phyloP scores from a whole-genome alignment of 37 sponge, comb jelly and placozoan species.

The Bolinopsis microptera region DNA sequence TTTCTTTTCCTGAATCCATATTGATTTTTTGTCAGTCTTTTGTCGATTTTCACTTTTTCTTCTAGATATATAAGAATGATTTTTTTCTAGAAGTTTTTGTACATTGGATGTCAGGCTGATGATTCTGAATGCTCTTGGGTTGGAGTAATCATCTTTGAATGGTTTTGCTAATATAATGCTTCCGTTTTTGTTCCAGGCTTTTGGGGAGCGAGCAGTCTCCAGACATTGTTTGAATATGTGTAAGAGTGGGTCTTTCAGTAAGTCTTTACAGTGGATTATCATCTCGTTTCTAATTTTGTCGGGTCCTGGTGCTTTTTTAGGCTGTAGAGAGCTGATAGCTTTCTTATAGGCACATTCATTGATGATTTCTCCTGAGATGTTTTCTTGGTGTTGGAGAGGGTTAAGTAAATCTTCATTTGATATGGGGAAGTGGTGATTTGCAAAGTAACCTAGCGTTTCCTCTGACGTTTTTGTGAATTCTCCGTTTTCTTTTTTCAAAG shows the following conservation, averaged over 20 bases:
- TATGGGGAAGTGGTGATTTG: not conserved
- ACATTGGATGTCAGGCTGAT: not conserved
- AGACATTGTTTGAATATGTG: not conserved
- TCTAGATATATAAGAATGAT: not conserved
- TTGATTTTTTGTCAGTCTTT: slow-evolving; percentile 13
- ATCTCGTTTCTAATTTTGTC: not conserved
- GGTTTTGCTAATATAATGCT: not conserved
- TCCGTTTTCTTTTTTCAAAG: not conserved
- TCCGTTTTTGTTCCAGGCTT: not conserved
- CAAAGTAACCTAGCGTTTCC: not conserved
- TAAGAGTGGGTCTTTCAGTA: not conserved
- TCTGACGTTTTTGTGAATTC: not conserved
- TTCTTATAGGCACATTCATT: not conserved
- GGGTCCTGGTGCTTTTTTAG: not conserved
- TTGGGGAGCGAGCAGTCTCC: not conserved
- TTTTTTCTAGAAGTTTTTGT: not conserved
- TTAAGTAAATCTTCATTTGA: not conserved
- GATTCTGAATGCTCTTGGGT: slow-evolving; percentile 9
- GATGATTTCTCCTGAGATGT: not conserved
- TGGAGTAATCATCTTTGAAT: not conserved
- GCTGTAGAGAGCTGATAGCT: not conserved
- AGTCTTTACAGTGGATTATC: not conserved
- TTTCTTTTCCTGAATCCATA: not conserved
- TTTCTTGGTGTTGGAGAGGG: not conserved
- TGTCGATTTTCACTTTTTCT: not conserved